Percentiles rank a stretch among this genome's conserved stretches.
phyloP scores from a whole-genome alignment of 2,797 vertebrate species.

The Mormyrops attenuatus region DNA sequence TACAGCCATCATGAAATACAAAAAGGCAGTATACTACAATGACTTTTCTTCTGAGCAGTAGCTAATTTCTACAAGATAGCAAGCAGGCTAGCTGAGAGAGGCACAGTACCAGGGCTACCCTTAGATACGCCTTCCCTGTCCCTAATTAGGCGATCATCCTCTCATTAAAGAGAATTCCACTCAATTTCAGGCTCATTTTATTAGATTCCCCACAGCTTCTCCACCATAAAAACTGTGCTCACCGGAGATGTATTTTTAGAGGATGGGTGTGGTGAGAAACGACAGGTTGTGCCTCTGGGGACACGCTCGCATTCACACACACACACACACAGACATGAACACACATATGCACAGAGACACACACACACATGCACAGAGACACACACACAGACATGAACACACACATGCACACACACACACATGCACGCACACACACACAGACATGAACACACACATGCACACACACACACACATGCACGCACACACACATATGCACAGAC shows the following conservation, averaged over 20 bases:
- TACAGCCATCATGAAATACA: conserved; percentile 37
- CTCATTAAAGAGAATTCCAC: conserved; percentile 56
- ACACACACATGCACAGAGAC: not conserved
- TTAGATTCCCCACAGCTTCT: conserved; percentile 50
- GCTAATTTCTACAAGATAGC: conserved; percentile 46
- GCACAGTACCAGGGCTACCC: conserved; percentile 42
- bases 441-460: not conserved
- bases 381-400: not conserved
- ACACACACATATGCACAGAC: conserved; percentile 3
- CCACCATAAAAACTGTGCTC: conserved; percentile 42
- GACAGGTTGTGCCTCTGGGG: not conserved
- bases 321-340: conserved; percentile 3
- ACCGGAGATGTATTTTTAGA: conserved; percentile 21
- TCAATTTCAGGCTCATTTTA: conserved; percentile 49
- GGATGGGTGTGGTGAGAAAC: conserved; percentile 16
- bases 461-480: conserved; percentile 18
- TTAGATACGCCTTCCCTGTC: conserved; percentile 31
- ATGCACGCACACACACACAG: not conserved
- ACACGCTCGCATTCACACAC: conserved; percentile 16
- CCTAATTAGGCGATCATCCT: conserved; percentile 54
- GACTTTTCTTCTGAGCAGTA: conserved; percentile 44
- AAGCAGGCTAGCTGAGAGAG: conserved; percentile 44
- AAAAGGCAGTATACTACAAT: conserved; percentile 31
- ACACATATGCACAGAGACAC: not conserved
- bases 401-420: not conserved